Percentiles rank a stretch among this genome's conserved stretches.
Conservation (phyloP, 2,888 invertebrate species). For the Stenichneumon culpator region DNA sequence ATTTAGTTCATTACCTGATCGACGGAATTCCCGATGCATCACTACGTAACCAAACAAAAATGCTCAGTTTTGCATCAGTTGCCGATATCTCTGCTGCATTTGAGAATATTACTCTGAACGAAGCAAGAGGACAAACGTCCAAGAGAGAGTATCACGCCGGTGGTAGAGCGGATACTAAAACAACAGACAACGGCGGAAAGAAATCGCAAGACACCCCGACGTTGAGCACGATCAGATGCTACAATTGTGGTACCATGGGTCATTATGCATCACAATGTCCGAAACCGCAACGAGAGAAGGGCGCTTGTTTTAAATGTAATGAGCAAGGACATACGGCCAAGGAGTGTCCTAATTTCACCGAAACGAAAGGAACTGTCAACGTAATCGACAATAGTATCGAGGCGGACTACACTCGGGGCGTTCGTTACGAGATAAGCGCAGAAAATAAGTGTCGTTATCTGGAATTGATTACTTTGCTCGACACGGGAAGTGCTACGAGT, state of each 20-base stretch:
- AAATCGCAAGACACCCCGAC: not conserved
- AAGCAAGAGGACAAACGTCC: constrained; percentile 1
- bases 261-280: constrained; percentile 9
- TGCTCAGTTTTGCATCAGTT: constrained; percentile 43
- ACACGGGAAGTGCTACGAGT: constrained; percentile 43
- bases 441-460: not conserved
- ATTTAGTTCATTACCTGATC: constrained; percentile 65
- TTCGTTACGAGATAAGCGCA: constrained; percentile 28
- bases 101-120: constrained; percentile 51
- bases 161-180: not conserved
- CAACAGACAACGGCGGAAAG: not conserved
- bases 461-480: constrained; percentile 39
- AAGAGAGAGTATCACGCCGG: not conserved
- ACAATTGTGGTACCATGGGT: constrained; percentile 22
- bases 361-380: not conserved
- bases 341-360: not conserved
- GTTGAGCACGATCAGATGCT: constrained; percentile 1
- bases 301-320: constrained; percentile 6
- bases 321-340: not conserved
- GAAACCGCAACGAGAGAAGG: constrained; percentile 4
- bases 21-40: constrained; percentile 63
- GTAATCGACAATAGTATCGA: constrained; percentile 6
- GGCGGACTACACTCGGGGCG: constrained; percentile 8
- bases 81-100: constrained; percentile 59
- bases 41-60: constrained; percentile 60